Conservation (phyloP, 1,140 invertebrate species). For the Patella vulgata region DNA sequence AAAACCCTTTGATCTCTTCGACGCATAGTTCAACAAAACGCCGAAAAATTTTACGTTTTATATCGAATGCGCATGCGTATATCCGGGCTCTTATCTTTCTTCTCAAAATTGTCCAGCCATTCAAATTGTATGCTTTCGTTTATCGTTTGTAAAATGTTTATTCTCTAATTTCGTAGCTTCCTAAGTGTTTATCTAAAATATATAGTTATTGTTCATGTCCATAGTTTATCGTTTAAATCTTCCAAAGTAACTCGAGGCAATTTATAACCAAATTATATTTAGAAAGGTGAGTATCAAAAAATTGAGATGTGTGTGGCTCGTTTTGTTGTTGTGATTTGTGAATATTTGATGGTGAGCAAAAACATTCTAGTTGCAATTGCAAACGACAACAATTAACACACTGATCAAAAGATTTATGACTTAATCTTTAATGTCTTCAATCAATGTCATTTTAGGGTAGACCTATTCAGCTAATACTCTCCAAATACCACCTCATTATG, state of each 20-base stretch:
- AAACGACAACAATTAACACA: too few species aligned
- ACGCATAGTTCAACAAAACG: too few species aligned
- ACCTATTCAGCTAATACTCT: too few species aligned
- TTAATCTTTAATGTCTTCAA: too few species aligned
- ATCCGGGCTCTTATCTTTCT: constrained; percentile 37
- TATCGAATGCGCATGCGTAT: constrained; percentile 31
- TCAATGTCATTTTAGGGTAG: too few species aligned
- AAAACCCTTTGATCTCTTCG: too few species aligned
- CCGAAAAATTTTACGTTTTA: too few species aligned
- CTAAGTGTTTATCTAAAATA: constrained; percentile 18
- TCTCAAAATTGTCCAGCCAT: constrained; percentile 47
- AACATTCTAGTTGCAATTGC: too few species aligned
- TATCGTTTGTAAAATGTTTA: constrained; percentile 18
- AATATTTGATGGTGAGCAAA: too few species aligned
- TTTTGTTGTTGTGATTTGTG: background rate
- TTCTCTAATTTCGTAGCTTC: constrained; percentile 20
- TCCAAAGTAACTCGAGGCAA: constrained; percentile 25
- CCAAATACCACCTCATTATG: too few species aligned
- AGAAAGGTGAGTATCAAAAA: background rate
- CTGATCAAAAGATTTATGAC: too few species aligned
- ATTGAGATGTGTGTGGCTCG: background rate
- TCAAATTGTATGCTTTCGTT: constrained; percentile 39
- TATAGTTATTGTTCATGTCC: constrained; percentile 16
- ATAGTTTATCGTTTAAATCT: constrained; percentile 13
- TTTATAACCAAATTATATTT: background rate